Conservation (phyloP, 2,113 vertebrate species). For the Aptenodytes forsteri region DNA sequence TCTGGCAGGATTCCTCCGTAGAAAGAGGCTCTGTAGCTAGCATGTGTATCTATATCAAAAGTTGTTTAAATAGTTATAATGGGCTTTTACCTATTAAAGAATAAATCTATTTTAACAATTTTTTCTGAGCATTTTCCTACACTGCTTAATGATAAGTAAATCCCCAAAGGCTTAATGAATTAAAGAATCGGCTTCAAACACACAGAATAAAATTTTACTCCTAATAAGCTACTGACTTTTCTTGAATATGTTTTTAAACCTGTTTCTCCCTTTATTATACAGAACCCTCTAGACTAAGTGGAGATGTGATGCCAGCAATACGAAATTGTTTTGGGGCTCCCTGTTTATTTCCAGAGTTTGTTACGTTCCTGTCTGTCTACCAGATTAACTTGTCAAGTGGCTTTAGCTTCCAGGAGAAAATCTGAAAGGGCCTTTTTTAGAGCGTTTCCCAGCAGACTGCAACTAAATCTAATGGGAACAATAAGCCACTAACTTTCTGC, state of each 20-base stretch:
- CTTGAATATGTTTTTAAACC: constrained; percentile 4
- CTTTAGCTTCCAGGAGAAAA: not conserved
- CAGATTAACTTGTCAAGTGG: not conserved
- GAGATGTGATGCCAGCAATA: not conserved
- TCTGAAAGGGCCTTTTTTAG: not conserved
- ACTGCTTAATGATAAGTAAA: not conserved
- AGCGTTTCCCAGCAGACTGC: not conserved
- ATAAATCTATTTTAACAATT: not conserved
- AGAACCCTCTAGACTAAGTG: not conserved
- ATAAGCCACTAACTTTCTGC: not conserved
- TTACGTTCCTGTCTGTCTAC: not conserved
- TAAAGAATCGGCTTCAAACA: constrained; percentile 36
- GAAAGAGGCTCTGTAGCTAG: not conserved
- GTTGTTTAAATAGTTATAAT: not conserved
- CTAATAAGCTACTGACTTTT: not conserved
- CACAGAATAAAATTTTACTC: constrained; percentile 50
- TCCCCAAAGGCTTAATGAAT: not conserved
- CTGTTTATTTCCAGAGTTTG: not conserved
- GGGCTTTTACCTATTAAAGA: not conserved
- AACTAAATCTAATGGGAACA: not conserved
- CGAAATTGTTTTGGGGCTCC: not conserved
- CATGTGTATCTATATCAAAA: not conserved
- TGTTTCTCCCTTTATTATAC: constrained; percentile 4
- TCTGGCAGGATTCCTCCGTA: not conserved
- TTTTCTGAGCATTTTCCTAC: not conserved